Conservation (phyloP, 2,113 vertebrate genomes). For the Gorsachius goisagi region DNA sequence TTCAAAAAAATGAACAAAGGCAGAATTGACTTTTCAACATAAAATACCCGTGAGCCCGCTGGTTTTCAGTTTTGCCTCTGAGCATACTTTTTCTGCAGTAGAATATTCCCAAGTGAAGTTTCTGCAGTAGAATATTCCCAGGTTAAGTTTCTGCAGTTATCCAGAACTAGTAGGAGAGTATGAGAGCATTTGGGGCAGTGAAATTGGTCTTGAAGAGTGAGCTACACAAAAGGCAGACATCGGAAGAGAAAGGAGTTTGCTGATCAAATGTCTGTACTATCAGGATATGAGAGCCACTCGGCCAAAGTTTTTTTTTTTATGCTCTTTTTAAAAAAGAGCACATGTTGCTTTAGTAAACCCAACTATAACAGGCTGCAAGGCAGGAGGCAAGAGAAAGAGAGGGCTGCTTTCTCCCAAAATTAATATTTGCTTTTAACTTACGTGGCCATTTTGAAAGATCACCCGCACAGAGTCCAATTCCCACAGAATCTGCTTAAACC, state of each 20-base stretch:
- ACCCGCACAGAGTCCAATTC: constrained; percentile 92
- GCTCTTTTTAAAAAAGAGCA: background rate
- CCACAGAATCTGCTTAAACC: constrained; percentile 98
- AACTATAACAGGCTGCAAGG: background rate
- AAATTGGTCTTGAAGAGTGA: background rate
- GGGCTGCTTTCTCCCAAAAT: background rate
- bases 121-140: background rate
- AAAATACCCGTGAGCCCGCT: background rate
- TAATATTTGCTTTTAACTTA: constrained; percentile 74
- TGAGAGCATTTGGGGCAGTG: background rate
- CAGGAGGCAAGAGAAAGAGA: background rate
- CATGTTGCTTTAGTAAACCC: background rate
- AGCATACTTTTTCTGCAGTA: background rate
- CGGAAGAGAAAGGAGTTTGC: background rate
- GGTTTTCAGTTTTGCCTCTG: background rate
- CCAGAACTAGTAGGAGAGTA: background rate
- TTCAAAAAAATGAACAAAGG: background rate
- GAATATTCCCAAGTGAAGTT: background rate
- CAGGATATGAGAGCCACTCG: background rate
- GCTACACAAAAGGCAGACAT: background rate
- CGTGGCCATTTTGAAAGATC: constrained; percentile 91
- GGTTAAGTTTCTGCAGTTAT: background rate
- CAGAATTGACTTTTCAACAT: background rate
- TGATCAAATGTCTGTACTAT: background rate
- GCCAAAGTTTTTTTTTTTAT: background rate